Conservation (phyloP, 2,113 vertebrate species). For the Rhineura floridana region DNA sequence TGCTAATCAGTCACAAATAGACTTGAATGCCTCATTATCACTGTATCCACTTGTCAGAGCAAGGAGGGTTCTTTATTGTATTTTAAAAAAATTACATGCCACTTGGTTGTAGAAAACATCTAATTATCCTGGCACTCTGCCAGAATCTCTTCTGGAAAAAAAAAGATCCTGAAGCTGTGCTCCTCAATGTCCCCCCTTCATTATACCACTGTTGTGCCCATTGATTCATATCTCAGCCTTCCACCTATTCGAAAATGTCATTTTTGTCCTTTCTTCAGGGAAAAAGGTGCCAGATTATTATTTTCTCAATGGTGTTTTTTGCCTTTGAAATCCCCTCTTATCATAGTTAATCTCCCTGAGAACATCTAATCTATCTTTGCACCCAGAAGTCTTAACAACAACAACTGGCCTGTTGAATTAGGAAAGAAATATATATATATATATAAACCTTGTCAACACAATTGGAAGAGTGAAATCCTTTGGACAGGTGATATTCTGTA, state of each 20-base stretch:
- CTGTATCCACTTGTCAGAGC: too few species aligned
- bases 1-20: too few species aligned
- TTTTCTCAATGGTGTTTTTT: slow-evolving; percentile 8
- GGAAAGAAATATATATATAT: too few species aligned
- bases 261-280: slow-evolving; percentile 4
- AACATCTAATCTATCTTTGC: slow-evolving; percentile 6
- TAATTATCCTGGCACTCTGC: too few species aligned
- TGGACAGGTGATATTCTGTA: neutral
- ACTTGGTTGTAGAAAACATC: too few species aligned
- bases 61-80: too few species aligned
- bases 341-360: neutral
- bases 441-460: neutral
- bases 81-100: too few species aligned
- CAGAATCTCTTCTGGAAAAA: too few species aligned
- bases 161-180: too few species aligned
- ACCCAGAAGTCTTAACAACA: neutral
- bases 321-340: neutral
- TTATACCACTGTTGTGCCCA: too few species aligned
- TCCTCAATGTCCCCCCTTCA: too few species aligned
- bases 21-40: too few species aligned
- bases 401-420: neutral
- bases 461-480: neutral
- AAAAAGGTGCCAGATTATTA: neutral
- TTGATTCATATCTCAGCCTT: neutral
- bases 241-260: slow-evolving; percentile 4